Percentiles rank a stretch among this genome's conserved stretches.
Evolutionary conservation across 2,888 invertebrate species (phyloP).

Genomic region (Callyntrura guangdongensis): DNA sequence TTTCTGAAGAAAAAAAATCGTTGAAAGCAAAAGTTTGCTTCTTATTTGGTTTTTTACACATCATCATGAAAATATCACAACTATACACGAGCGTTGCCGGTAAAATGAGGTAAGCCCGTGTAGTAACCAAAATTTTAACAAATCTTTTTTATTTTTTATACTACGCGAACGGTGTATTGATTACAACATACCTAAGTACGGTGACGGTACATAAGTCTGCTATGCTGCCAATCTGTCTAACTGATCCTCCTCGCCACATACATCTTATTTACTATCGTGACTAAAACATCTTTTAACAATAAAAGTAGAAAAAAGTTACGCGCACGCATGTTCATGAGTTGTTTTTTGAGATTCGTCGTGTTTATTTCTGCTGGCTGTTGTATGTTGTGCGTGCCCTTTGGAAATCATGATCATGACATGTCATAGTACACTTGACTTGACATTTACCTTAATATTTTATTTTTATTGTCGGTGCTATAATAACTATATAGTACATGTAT

Average conservation of each 20-base stretch:
- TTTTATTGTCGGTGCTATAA: no score
- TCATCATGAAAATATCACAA: neutral
- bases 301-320: neutral
- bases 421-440: neutral
- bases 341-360: neutral
- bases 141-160: neutral
- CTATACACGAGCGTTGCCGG: neutral
- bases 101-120: no score
- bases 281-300: neutral
- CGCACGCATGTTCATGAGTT: conserved; percentile 11
- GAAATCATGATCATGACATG: conserved; percentile 38
- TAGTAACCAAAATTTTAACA: no score
- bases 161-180: neutral
- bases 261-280: conserved; percentile 46
- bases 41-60: neutral
- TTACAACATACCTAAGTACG: neutral
- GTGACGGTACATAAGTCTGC: neutral
- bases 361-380: neutral
- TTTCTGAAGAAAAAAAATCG: neutral
- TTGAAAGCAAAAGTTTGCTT: conserved; percentile 2
- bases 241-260: conserved; percentile 37
- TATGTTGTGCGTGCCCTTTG: conserved; percentile 17
- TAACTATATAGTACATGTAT: no score
- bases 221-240: conserved; percentile 47
- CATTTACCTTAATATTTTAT: no score